phyloP scores from a whole-genome alignment of 1,140 invertebrate species.

The Tetragonula clypearis region DNA sequence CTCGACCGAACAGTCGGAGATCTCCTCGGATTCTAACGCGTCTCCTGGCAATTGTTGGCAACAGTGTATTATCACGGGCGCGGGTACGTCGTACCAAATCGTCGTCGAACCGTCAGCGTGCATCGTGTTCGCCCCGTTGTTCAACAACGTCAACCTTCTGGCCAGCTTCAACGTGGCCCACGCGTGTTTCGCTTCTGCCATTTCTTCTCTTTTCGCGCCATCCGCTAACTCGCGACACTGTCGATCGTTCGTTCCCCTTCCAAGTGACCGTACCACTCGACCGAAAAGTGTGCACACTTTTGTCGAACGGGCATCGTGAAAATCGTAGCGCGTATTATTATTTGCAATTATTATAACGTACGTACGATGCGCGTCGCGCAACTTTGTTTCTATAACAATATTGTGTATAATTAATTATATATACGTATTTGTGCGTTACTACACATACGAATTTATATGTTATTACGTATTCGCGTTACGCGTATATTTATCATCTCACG shows the following conservation, averaged over 20 bases:
- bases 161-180: slow-evolving; percentile 68
- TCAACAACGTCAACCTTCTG: slow-evolving; percentile 49
- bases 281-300: not conserved
- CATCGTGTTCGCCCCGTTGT: not conserved
- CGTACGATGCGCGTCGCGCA: too few species aligned
- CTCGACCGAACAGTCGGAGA: not conserved
- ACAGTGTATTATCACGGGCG: slow-evolving; percentile 72
- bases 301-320: not conserved
- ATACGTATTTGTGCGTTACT: too few species aligned
- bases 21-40: not conserved
- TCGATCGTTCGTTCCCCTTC: too few species aligned
- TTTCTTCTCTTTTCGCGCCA: slow-evolving; percentile 31
- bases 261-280: not conserved
- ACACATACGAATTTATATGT: too few species aligned
- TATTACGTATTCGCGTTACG: too few species aligned
- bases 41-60: slow-evolving; percentile 64
- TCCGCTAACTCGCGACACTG: not conserved
- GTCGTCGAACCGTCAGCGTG: slow-evolving; percentile 27
- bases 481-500: too few species aligned
- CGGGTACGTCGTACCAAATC: slow-evolving; percentile 75
- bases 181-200: slow-evolving; percentile 74
- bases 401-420: too few species aligned
- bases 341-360: too few species aligned
- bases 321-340: too few species aligned
- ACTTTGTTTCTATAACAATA: too few species aligned